Evolutionary conservation across 2,113 vertebrate species (phyloP).

Genomic region (Rhipidura dahli): DNA sequence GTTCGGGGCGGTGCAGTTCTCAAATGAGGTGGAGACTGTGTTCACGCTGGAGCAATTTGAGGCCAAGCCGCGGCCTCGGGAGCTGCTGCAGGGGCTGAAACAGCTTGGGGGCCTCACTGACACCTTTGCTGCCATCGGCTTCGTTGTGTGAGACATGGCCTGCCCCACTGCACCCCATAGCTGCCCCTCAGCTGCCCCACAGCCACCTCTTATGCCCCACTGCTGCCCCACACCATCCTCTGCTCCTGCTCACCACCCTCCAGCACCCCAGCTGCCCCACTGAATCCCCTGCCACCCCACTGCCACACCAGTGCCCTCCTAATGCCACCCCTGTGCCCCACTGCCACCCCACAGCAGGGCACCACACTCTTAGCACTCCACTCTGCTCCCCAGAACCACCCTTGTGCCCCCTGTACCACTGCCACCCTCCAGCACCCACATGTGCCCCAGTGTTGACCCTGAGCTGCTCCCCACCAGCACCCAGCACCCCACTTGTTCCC

Average conservation of each 20-base stretch:
- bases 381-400: neutral
- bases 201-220: neutral
- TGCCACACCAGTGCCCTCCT: neutral
- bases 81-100: neutral
- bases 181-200: neutral
- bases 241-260: neutral
- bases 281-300: neutral
- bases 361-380: neutral
- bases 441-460: neutral
- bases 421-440: neutral
- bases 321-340: neutral
- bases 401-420: neutral
- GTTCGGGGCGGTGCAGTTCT: neutral
- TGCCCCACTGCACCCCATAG: neutral
- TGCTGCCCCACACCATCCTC: neutral
- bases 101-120: neutral
- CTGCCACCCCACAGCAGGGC: neutral
- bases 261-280: neutral
- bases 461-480: neutral
- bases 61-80: neutral
- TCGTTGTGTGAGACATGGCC: neutral
- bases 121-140: neutral
- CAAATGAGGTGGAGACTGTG: neutral
- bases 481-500: neutral
- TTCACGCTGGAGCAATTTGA: neutral